Percentiles rank a stretch among this genome's conserved stretches.
Conservation (phyloP, 2,797 vertebrate genomes). For the Pogonophryne albipinna region DNA sequence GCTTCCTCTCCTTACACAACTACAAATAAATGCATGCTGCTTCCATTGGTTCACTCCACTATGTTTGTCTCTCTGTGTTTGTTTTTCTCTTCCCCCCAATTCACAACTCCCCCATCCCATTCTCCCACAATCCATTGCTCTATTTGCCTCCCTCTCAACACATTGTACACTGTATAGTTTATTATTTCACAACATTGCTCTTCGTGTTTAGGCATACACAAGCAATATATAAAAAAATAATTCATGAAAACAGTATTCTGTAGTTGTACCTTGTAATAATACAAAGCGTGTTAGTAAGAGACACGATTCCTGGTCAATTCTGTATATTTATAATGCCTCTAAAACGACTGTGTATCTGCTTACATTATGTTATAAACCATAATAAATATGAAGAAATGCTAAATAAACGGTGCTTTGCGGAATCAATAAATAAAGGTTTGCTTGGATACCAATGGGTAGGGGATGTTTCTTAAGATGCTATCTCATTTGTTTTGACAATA, state of each 20-base stretch:
- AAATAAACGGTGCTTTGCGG: not conserved
- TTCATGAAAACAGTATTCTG: not conserved
- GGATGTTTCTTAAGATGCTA: no score
- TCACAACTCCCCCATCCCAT: conserved; percentile 34
- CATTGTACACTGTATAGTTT: conserved; percentile 2
- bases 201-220: no score
- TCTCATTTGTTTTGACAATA: not conserved
- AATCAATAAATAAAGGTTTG: not conserved
- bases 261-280: not conserved
- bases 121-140: conserved; percentile 57
- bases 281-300: not conserved
- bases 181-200: no score
- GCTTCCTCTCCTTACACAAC: conserved; percentile 73
- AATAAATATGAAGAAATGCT: not conserved
- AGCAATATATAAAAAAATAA: no score
- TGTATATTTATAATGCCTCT: not conserved
- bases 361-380: not conserved
- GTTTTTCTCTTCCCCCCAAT: conserved; percentile 70
- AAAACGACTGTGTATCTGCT: not conserved
- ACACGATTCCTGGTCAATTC: not conserved
- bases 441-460: not conserved
- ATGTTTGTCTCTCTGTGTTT: conserved; percentile 77
- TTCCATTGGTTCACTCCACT: conserved; percentile 65
- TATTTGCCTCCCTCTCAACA: conserved; percentile 25
- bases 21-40: conserved; percentile 80